Evolutionary conservation across 2,113 vertebrate species (phyloP), one percentile per base, ranked within the genome.

Genomic region (Catagonus wagneri): DNA sequence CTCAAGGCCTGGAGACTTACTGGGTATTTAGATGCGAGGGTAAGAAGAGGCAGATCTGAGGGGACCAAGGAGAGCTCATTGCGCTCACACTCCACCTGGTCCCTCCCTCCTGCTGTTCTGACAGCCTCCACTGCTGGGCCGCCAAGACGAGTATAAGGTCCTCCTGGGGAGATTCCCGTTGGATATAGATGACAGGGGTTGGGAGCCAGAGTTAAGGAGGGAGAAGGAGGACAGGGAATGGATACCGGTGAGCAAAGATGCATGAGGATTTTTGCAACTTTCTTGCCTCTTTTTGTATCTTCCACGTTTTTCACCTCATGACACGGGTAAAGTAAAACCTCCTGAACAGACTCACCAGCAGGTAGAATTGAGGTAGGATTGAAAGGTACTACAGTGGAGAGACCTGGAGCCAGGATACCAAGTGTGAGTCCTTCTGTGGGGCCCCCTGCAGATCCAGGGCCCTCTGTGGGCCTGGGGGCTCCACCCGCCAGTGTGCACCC

Each of bases 301-400:
- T 71, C 32, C 39, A 76, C 22, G 58, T 74, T 36, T 95, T 54
- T 84, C 81, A 56, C 39, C 36, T 92, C 29, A 76, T 76, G 32
- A 87, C 5, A 78, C 36, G 74, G 0, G 12, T 32, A 39, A 2
- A 89, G 32, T 60, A 34, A 88, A 68, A 65, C 32, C 19, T 83
- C 4, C 56, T 9, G 9, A 22, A 3, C 1, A 52, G 63, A 81
- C 23, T 22, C 29, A 63, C 36, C 72, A 66, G 92, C 60, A 4
- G 34, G 34, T 20, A 14, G 50, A 58, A 27, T 5, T 50, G 89
- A 97, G 86, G 89, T 69, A 93, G 72, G 56, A 66, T 5, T 83
- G 16, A 32, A 87, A 39, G 52, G 36, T 13, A 29, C 34, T 20
- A 10, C 20, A 20, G 22, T 27, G 29, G 83, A 16, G 20, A 72